Evolutionary conservation across 2,113 vertebrate genomes (phyloP).

Genomic region (Glaucidium brasilianum): DNA sequence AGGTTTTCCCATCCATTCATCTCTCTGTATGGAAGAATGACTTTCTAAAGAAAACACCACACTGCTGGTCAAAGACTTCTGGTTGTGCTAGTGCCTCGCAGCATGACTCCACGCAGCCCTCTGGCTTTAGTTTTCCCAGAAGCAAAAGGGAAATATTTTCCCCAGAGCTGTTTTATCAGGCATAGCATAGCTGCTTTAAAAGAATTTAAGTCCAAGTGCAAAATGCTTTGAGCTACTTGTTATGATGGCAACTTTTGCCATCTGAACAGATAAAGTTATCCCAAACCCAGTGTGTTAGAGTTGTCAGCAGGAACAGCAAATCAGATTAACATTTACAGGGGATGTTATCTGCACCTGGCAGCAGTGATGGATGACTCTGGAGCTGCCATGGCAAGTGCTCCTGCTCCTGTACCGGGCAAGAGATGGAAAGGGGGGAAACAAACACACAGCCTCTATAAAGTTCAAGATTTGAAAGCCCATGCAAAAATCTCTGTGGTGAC

Average conservation of each 20-base stretch:
- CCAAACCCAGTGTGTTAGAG: not conserved
- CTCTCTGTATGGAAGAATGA: not conserved
- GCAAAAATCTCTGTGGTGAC: not conserved
- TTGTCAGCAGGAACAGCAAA: not conserved
- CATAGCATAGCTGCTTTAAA: not conserved
- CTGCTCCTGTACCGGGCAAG: not conserved
- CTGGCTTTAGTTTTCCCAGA: not conserved
- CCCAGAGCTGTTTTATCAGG: not conserved
- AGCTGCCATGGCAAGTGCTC: not conserved
- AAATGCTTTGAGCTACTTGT: not conserved
- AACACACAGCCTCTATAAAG: not conserved
- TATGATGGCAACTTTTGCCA: not conserved
- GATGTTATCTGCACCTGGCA: not conserved
- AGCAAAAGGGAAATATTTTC: not conserved
- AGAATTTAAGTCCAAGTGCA: not conserved
- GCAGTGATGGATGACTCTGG: not conserved
- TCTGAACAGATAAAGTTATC: not conserved
- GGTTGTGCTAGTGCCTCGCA: not conserved
- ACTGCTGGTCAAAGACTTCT: not conserved
- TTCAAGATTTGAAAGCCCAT: not conserved
- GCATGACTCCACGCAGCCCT: fast-evolving
- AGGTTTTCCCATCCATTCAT: not conserved
- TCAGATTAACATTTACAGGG: not conserved
- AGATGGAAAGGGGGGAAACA: not conserved
- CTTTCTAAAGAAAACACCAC: not conserved